A percentile compares a stretch with the other conserved stretches of the same genome.
Evolutionary conservation across 2,888 invertebrate genomes (phyloP).

Genomic region (Cerceris rybyensis): DNA sequence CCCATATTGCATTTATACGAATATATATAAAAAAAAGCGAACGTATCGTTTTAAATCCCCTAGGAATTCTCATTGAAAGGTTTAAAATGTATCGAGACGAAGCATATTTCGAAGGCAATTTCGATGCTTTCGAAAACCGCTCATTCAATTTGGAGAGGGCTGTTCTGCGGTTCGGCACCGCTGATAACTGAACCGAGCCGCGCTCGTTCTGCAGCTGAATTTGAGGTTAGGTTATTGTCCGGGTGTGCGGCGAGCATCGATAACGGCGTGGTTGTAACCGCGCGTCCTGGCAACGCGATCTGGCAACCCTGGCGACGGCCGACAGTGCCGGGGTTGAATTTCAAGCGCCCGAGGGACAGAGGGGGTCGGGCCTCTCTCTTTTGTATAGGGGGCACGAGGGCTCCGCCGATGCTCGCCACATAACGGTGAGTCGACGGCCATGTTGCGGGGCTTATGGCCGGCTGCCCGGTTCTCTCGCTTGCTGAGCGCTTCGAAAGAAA

Average conservation of each 20-base stretch:
- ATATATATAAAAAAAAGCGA: no score
- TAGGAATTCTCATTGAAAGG: no score
- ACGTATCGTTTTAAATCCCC: no score
- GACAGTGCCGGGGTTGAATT: constrained; percentile 78
- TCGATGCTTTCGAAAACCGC: constrained; percentile 15
- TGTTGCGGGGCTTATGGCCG: constrained; percentile 77
- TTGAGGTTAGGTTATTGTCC: constrained; percentile 65
- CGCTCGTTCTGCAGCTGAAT: constrained; percentile 48
- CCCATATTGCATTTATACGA: no score
- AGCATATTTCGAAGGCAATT: background rate
- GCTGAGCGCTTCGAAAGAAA: constrained; percentile 66
- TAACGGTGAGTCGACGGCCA: constrained; percentile 77
- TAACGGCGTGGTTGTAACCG: constrained; percentile 59
- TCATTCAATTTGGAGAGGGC: constrained; percentile 37
- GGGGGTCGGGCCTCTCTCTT: constrained; percentile 73
- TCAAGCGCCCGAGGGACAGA: constrained; percentile 77
- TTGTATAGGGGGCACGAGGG: constrained; percentile 76
- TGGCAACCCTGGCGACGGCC: constrained; percentile 72
- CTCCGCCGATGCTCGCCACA: constrained; percentile 69
- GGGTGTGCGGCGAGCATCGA: constrained; percentile 62
- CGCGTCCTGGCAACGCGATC: constrained; percentile 56
- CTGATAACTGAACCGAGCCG: constrained; percentile 51
- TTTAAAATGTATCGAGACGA: no score
- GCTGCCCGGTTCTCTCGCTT: constrained; percentile 58
- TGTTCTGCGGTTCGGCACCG: constrained; percentile 44